Evolutionary conservation across 1,140 invertebrate species (phyloP), one percentile per base, ranked within the genome.

Genomic region (Tigriopus japonicus): DNA sequence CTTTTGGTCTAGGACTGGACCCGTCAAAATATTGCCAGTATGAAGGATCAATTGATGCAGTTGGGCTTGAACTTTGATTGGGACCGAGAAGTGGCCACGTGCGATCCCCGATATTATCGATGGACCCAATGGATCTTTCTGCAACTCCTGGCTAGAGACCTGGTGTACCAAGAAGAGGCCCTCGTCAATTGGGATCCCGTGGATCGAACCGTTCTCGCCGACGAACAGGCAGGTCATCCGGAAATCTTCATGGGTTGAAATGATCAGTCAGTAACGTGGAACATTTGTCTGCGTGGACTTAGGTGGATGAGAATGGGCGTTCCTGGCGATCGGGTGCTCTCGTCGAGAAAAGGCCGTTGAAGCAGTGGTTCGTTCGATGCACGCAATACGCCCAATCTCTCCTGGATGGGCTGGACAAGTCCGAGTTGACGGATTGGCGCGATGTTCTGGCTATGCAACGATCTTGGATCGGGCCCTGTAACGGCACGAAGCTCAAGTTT

Each of bases 111-210:
- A 6, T 91, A 90, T 72, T 91, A 88, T 67, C 81, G 69, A 61
- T 98, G 94, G 92, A 98, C 94, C 0, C 96, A 99, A 73, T 83
- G 82, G 68, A 77, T 99, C 58, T 98, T 99, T 74, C 68, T 97
- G 3, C 84, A 90, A 74, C 73, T 99, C 59, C 89, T 77, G 73
- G 80, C 95, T 67, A 76, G 79, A 49, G 87, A 85, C 15, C 74
- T 97, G 28, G 81, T 82, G 14, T 97, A 96, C 73, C 84, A 85
- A 69, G 87, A 84, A 72, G 77, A 89, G 73, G 82, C 87, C 15
- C 74, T 83, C 64, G 95, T 99, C 0, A 96, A 98, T 75, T 99
- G 95, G 95, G 96, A 99, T 80, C 96, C 96, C 0, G 76, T 98
- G 1, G 96, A 99, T 75, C 72, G 89, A 71, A 99, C 96, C 13